These are phyloP conservation scores for Sciurus carolinensis DNA, from an alignment of 2,797 vertebrate species.

Conservation along the genomic window DNA sequence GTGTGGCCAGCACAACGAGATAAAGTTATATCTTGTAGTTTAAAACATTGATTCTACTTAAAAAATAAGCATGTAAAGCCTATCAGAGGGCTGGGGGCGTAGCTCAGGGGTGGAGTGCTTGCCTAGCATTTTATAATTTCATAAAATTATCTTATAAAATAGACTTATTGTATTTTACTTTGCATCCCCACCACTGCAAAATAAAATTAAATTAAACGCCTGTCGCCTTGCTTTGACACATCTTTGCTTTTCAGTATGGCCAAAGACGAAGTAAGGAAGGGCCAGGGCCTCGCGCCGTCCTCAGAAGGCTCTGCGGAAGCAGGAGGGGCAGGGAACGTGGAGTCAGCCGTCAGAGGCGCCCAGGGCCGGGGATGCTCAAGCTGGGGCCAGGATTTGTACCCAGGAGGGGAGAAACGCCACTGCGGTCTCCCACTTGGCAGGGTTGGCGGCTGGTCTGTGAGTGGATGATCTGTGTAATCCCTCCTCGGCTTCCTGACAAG, in stretches of 20 bases:
- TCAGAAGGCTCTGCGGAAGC: neutral
- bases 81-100: neutral
- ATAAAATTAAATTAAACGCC: neutral
- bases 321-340: neutral
- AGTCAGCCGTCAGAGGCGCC: neutral
- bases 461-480: neutral
- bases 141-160: no score
- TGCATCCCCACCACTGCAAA: neutral
- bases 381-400: neutral
- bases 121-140: neutral
- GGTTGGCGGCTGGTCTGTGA: neutral
- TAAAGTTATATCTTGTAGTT: neutral
- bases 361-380: neutral
- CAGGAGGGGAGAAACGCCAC: neutral
- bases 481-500: neutral
- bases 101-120: neutral
- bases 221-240: neutral
- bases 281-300: neutral
- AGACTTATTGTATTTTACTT: no score
- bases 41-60: neutral
- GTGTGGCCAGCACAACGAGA: neutral
- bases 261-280: neutral
- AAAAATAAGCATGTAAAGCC: conserved; percentile 24
- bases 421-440: neutral
- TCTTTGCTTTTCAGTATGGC: neutral